Conservation (phyloP, 2,113 vertebrate genomes). For the Clarias batrachus region DNA sequence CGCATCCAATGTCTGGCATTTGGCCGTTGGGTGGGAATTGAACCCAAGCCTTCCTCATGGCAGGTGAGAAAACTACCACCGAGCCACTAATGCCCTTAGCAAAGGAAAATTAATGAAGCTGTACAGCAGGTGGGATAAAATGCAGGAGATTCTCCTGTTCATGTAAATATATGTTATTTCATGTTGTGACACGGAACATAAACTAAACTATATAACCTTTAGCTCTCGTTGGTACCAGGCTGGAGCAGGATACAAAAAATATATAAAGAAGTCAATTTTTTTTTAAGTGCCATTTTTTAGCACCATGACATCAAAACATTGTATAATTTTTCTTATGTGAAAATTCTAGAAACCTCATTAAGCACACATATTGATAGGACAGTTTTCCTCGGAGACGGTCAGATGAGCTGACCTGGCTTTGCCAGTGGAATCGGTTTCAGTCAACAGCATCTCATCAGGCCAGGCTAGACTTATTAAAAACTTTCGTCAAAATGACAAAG, state of each 20-base stretch:
- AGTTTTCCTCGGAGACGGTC: constrained; percentile 3
- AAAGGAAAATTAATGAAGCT: neutral
- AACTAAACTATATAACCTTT: neutral
- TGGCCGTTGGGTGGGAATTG: no score
- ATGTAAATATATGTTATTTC: neutral
- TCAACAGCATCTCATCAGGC: constrained; percentile 56
- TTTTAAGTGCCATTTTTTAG: neutral
- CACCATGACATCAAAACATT: neutral
- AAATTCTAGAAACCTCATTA: neutral
- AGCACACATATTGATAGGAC: neutral
- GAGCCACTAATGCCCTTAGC: no score
- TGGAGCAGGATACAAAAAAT: neutral
- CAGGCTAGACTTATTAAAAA: constrained; percentile 54
- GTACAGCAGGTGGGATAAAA: neutral
- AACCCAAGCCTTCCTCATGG: no score
- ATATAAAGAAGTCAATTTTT: neutral
- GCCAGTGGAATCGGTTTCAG: constrained; percentile 46
- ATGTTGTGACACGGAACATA: neutral
- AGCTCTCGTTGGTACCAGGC: neutral
- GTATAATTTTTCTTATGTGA: neutral
- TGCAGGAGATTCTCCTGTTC: neutral
- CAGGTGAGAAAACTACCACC: no score
- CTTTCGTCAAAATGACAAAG: constrained; percentile 53
- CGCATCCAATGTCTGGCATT: no score
- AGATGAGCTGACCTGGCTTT: constrained; percentile 31